phyloP scores from a whole-genome alignment of 2,113 vertebrate genomes.

The Tapirus terrestris region DNA sequence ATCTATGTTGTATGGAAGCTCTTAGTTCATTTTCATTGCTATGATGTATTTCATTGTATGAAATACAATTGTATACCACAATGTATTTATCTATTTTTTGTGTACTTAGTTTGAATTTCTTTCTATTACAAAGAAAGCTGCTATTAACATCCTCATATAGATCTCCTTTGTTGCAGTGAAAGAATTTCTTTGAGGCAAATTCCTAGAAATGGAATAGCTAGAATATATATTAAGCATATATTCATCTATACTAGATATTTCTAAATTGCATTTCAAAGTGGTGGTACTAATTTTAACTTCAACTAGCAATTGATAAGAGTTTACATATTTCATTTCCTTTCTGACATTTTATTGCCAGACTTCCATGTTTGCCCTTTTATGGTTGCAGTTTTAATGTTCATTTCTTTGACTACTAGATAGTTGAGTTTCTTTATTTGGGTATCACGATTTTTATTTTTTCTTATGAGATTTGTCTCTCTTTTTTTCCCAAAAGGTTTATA shows the following conservation, averaged over 20 bases:
- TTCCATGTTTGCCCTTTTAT: background rate
- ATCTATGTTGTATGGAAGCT: background rate
- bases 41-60: background rate
- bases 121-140: background rate
- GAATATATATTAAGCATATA: background rate
- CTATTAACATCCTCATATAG: background rate
- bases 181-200: background rate
- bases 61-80: background rate
- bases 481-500: background rate
- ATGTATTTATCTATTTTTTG: background rate
- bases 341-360: background rate
- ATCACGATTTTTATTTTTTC: background rate
- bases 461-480: background rate
- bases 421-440: background rate
- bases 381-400: background rate
- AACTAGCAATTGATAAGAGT: background rate
- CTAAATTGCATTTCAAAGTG: background rate
- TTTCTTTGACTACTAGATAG: background rate
- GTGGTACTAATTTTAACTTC: background rate
- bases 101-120: background rate
- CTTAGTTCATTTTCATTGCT: background rate
- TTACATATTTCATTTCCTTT: background rate
- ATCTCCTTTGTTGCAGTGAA: background rate
- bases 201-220: background rate
- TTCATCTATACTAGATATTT: background rate